Percentiles rank a stretch among this genome's conserved stretches.
phyloP scores from a whole-genome alignment of 2,113 vertebrate genomes.

The Phyllostomus hastatus region DNA sequence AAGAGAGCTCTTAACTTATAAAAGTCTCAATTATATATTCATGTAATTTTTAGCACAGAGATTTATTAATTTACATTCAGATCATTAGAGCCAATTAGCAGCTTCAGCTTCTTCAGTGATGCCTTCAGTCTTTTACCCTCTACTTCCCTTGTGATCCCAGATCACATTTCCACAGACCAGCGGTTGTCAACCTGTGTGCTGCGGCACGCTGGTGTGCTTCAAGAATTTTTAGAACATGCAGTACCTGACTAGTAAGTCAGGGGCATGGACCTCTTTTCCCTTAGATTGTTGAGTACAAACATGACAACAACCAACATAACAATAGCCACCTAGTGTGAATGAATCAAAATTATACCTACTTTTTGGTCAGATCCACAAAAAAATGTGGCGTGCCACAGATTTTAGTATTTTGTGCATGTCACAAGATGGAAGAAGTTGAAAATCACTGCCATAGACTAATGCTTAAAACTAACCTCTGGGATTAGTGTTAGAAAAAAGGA shows the following conservation, averaged over 20 bases:
- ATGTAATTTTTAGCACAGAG: slow-evolving; percentile 72
- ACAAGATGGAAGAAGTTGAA: not conserved
- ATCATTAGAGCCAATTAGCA: slow-evolving; percentile 71
- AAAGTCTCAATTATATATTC: slow-evolving; percentile 64
- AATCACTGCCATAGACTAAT: not conserved
- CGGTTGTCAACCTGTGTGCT: not conserved
- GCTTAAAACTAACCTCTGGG: not conserved
- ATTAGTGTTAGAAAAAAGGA: not conserved
- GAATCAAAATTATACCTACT: not conserved
- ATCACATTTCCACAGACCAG: not conserved
- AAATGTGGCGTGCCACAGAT: not conserved
- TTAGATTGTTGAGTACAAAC: not conserved
- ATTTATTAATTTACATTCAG: slow-evolving; percentile 73
- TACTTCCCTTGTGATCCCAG: not conserved
- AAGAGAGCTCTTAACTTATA: slow-evolving; percentile 54
- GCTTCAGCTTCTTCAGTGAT: slow-evolving; percentile 29
- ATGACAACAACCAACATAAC: not conserved
- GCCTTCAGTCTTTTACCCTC: slow-evolving; percentile 36
- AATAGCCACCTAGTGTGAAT: not conserved
- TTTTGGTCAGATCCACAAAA: not conserved
- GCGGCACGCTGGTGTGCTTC: not conserved
- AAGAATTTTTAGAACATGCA: not conserved
- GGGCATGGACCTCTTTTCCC: not conserved
- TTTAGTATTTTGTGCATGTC: not conserved
- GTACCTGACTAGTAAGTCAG: not conserved